A percentile compares a stretch with the other conserved stretches of the same genome.
Evolutionary conservation across 2,888 invertebrate species (phyloP).

Genomic region (Therioaphis trifolii): DNA sequence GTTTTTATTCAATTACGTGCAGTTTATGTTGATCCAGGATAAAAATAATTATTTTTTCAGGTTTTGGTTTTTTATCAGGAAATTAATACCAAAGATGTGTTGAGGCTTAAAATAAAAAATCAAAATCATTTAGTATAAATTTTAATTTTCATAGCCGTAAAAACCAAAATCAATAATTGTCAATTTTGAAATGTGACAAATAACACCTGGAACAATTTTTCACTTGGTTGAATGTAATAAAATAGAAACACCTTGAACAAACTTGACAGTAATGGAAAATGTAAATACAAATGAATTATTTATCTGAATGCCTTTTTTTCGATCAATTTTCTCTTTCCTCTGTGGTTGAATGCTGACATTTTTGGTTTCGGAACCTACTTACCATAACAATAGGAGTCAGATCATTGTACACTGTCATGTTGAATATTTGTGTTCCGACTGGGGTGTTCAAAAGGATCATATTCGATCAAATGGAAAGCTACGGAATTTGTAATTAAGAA

Average conservation of each 20-base stretch:
- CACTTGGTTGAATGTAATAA: slow-evolving; percentile 40
- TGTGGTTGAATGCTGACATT: not conserved
- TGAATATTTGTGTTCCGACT: slow-evolving; percentile 1
- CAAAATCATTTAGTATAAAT: not conserved
- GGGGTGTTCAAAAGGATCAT: not conserved
- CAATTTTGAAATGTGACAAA: slow-evolving; percentile 44
- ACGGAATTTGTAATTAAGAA: not conserved
- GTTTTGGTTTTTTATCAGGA: not conserved
- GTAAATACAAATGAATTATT: slow-evolving; percentile 56
- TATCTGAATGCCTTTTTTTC: slow-evolving; percentile 34
- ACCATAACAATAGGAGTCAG: slow-evolving; percentile 27
- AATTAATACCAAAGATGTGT: not conserved
- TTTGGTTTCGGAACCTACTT: slow-evolving; percentile 11
- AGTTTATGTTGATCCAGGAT: too few relatives aligned
- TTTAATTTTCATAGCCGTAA: not conserved
- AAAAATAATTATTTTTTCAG: too few relatives aligned
- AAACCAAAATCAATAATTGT: not conserved
- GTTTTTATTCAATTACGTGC: too few relatives aligned
- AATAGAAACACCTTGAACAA: slow-evolving; percentile 39
- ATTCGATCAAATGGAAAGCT: not conserved
- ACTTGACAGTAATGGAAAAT: slow-evolving; percentile 52
- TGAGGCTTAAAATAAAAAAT: not conserved
- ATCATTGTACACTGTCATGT: slow-evolving; percentile 22
- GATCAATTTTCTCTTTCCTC: slow-evolving; percentile 15
- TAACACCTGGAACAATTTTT: slow-evolving; percentile 39